Evolutionary conservation across 2,797 vertebrate species (phyloP).

Genomic region (Rhabdophis nuchalis): DNA sequence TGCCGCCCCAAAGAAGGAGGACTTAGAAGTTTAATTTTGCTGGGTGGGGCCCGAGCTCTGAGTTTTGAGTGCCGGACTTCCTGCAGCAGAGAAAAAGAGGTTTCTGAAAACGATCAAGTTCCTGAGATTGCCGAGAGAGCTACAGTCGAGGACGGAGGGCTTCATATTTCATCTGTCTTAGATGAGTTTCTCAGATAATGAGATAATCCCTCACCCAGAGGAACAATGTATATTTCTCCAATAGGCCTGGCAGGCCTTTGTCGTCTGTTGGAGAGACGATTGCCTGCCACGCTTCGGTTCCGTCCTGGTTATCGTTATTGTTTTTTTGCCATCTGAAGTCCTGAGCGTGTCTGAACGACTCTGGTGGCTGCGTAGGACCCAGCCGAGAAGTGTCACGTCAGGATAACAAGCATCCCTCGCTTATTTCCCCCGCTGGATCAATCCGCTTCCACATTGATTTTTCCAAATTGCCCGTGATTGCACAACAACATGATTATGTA

Average conservation of each 20-base stretch:
- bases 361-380: background rate
- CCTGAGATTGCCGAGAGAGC: background rate
- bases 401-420: accelerated
- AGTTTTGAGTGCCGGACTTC: background rate
- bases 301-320: background rate
- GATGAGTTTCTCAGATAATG: background rate
- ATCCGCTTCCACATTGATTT: background rate
- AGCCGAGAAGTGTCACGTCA: background rate
- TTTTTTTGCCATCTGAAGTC: constrained; percentile 10
- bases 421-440: accelerated
- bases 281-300: constrained; percentile 39
- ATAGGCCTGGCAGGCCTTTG: no score
- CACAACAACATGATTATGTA: background rate
- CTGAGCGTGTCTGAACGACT: background rate
- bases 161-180: background rate
- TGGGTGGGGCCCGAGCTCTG: background rate
- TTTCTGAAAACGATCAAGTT: background rate
- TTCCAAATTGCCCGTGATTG: background rate
- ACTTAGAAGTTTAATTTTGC: background rate
- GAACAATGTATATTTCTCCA: background rate
- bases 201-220: background rate
- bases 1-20: background rate
- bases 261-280: constrained; percentile 16
- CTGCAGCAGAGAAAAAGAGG: background rate
- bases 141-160: background rate